Base-by-base conservation (phyloP, 2,888 invertebrate species). In the Eupithecia centaureata region DNA sequence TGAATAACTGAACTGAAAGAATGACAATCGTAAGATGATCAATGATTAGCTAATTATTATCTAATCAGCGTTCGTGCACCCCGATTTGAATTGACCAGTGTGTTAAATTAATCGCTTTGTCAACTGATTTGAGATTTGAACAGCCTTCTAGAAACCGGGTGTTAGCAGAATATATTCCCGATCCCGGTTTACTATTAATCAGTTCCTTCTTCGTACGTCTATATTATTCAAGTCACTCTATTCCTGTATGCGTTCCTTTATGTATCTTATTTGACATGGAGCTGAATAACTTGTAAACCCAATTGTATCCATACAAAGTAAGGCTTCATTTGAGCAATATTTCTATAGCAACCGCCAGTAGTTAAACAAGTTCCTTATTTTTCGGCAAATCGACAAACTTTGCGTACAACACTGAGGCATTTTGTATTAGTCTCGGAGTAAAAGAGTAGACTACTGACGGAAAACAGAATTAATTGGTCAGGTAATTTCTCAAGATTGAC, bases 381-480 rank as follows among this genome's bases (percentile, higher is more conserved):
- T 75, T 75, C 71, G 71, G 68, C 64, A 75, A 73, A 73, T 75
- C 73, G 72, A 69, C 72, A 73, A 75, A 75, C 72, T 75, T 75
- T 71, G 61, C 73, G 69, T 73, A 75, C 75, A 73, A 70, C 73
- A 71, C 60, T 63, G 68, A 67, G 71, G 73, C 72, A 66, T 63
- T 70, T 65, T 62, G 70, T 71, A 63, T 67, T 47, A 30, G 42
- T 27, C 42, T n/a, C 28, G 27, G 62, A 68, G 58, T 65, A 52
- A 59, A 35, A 18, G 10, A 59, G 25, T 22, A 25, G 18, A 52
- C 65, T 65, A 62, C 47, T 28, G 30, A 47, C 13, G 15, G 0
- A 27, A 52, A 52, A 52, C 5, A 27, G 7, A 27, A 52, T 27
- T 18, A 51, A 25, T 25, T 38, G 8, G 18, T 42, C 42, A 18